Percentiles rank a stretch among this genome's conserved stretches.
These are phyloP conservation scores for Lampris incognitus DNA, from an alignment of 2,113 vertebrate species.

Conservation along the genomic window DNA sequence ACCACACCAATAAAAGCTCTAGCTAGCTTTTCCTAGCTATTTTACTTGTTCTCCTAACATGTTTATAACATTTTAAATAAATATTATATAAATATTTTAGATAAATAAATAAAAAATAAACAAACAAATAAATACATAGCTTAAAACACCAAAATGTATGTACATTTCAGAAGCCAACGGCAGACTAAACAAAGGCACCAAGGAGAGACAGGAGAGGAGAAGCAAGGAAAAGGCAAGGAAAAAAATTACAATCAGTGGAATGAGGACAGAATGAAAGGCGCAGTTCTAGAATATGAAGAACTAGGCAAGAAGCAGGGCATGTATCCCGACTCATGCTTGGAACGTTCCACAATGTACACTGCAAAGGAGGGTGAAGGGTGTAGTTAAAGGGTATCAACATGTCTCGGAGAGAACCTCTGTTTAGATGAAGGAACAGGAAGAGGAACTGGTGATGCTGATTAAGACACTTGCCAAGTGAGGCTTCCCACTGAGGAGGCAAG, in stretches of 20 bases:
- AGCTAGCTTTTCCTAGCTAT: background rate
- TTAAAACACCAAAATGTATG: slow-evolving; percentile 1
- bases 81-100: too few species aligned
- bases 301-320: background rate
- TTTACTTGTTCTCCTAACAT: background rate
- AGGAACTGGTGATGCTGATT: slow-evolving; percentile 1
- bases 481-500: slow-evolving; percentile 10
- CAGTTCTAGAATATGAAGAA: too few species aligned
- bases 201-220: slow-evolving; percentile 4
- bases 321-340: background rate
- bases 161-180: slow-evolving; percentile 19
- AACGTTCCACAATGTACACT: slow-evolving; percentile 10
- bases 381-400: slow-evolving; percentile 7
- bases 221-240: background rate
- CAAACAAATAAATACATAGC: background rate
- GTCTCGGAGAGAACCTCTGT: slow-evolving; percentile 1
- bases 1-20: slow-evolving; percentile 5
- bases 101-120: background rate
- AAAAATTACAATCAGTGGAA: background rate
- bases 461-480: slow-evolving; percentile 11
- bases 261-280: too few species aligned
- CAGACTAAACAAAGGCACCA: slow-evolving; percentile 7
- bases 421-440: background rate
- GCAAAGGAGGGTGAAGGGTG: slow-evolving; percentile 9
- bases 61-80: slow-evolving; percentile 2